phyloP scores from a whole-genome alignment of 2,797 vertebrate genomes.

The Vespertilio murinus region DNA sequence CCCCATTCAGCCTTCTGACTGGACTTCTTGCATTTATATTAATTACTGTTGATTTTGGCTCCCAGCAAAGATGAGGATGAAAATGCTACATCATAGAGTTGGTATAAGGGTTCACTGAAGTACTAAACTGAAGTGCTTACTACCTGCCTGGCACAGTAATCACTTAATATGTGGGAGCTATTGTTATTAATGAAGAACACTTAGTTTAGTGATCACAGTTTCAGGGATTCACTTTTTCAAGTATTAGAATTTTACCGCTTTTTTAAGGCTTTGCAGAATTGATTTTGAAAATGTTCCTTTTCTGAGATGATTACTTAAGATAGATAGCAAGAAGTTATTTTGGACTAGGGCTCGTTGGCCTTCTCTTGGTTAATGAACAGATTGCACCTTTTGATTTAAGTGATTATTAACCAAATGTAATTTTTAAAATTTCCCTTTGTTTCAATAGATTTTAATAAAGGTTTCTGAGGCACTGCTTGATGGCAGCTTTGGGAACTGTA shows the following conservation, averaged over 20 bases:
- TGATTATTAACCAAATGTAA: neutral
- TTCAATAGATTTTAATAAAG: constrained; percentile 83
- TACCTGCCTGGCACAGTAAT: neutral
- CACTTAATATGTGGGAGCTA: neutral
- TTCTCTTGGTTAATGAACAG: constrained; percentile 8
- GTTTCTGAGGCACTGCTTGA: constrained; percentile 85
- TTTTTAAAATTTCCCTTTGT: constrained; percentile 60
- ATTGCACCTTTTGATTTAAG: constrained; percentile 35
- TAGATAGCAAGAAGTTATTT: neutral
- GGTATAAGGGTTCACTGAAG: neutral
- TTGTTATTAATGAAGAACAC: neutral
- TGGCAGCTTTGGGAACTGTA: constrained; percentile 86
- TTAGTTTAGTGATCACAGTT: neutral
- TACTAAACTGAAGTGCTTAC: neutral
- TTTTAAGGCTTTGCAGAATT: constrained; percentile 37
- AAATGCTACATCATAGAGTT: neutral
- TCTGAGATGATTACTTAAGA: neutral
- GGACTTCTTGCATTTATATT: no score
- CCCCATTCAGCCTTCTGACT: no score
- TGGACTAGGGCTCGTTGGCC: neutral
- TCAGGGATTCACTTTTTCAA: constrained; percentile 16
- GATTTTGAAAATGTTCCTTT: neutral
- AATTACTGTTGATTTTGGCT: no score
- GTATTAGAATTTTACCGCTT: neutral
- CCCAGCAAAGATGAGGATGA: neutral